phyloP scores from a whole-genome alignment of 2,888 invertebrate genomes.

The Caenorhabditis macrosperma region DNA sequence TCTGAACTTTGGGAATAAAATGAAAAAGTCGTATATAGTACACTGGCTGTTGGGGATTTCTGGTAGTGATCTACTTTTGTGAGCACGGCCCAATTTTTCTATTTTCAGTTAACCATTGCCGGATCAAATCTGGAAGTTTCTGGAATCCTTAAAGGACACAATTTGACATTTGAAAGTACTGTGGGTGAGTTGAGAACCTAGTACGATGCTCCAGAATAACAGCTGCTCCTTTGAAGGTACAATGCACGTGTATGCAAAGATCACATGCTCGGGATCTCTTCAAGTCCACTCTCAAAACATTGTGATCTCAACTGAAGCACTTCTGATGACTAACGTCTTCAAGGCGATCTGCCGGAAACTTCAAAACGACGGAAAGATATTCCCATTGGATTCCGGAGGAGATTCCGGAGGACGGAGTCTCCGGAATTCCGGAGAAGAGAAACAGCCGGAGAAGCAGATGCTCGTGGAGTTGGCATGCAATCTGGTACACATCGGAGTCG shows the following conservation, averaged over 20 bases:
- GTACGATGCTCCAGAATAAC: not conserved
- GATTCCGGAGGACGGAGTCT: constrained; percentile 16
- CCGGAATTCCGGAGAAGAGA: not conserved
- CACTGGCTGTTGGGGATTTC: too few species aligned
- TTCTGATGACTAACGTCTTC: constrained; percentile 60
- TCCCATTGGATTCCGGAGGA: constrained; percentile 47
- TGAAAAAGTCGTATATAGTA: too few species aligned
- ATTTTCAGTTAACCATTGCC: constrained; percentile 64
- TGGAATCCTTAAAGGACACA: constrained; percentile 63
- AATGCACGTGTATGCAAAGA: constrained; percentile 69
- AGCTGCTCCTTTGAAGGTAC: constrained; percentile 34
- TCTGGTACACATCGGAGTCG: constrained; percentile 69
- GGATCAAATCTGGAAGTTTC: constrained; percentile 70
- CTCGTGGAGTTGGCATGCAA: constrained; percentile 47
- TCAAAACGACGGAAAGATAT: constrained; percentile 68
- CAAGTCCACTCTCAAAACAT: constrained; percentile 65
- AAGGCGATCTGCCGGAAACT: constrained; percentile 62
- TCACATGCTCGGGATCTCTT: constrained; percentile 48
- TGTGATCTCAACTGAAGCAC: constrained; percentile 68
- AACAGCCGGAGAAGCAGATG: constrained; percentile 26
- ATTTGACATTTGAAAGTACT: constrained; percentile 67
- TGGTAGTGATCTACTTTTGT: too few species aligned
- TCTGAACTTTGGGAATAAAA: too few species aligned
- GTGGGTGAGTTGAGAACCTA: constrained; percentile 49
- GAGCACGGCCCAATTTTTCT: too few species aligned